phyloP scores from a whole-genome alignment of 2,888 invertebrate species.

The Chrysotoxum bicinctum region DNA sequence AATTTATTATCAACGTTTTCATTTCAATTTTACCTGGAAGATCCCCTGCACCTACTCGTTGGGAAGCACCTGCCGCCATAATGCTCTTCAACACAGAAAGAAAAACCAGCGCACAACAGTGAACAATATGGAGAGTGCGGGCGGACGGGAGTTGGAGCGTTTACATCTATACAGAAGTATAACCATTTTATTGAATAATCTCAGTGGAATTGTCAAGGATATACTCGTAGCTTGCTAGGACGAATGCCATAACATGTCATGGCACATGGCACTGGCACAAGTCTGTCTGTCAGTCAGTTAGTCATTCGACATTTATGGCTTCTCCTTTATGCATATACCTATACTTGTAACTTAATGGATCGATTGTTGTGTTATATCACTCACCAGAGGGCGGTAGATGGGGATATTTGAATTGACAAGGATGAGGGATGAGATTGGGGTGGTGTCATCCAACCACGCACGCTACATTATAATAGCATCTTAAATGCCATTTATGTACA shows the following conservation, averaged over 20 bases:
- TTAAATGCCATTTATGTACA: constrained; percentile 70
- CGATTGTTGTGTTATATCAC: constrained; percentile 71
- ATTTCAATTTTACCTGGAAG: constrained; percentile 55
- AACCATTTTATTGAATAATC: constrained; percentile 69
- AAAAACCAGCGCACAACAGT: neutral
- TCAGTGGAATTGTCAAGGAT: constrained; percentile 61
- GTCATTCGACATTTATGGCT: constrained; percentile 41
- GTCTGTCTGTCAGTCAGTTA: constrained; percentile 55
- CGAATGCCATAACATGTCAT: constrained; percentile 39
- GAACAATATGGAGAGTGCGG: neutral
- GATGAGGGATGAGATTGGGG: neutral
- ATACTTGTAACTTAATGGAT: constrained; percentile 68
- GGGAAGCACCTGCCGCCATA: neutral
- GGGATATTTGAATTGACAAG: constrained; percentile 10
- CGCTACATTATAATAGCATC: constrained; percentile 61
- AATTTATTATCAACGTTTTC: constrained; percentile 70
- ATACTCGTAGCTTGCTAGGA: constrained; percentile 2
- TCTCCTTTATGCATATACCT: neutral
- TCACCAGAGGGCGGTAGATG: constrained; percentile 16
- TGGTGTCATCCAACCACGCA: constrained; percentile 58
- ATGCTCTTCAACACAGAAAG: neutral
- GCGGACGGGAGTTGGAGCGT: neutral
- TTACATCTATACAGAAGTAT: constrained; percentile 5
- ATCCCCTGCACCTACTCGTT: constrained; percentile 2
- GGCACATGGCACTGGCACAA: constrained; percentile 28